phyloP scores from a whole-genome alignment of 2,888 invertebrate species.

The Drosophila nigritarsus region DNA sequence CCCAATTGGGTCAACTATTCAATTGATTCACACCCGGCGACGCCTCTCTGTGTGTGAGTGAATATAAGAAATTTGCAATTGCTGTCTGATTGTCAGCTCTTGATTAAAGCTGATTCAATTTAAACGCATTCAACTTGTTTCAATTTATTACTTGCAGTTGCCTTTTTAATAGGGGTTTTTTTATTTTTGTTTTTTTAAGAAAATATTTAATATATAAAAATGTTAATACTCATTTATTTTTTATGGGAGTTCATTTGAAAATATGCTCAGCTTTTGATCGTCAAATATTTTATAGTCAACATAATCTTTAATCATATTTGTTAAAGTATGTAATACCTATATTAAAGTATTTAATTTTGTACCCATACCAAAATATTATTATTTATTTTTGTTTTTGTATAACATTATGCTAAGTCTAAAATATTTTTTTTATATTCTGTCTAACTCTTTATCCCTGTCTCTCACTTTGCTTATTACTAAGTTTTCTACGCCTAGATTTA shows the following conservation, averaged over 20 bases:
- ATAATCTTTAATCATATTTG: background rate
- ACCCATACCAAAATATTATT: too few relatives aligned
- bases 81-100: background rate
- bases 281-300: background rate
- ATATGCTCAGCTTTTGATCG: background rate
- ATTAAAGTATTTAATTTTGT: too few relatives aligned
- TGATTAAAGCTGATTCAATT: constrained; percentile 25
- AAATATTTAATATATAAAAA: background rate
- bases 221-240: background rate
- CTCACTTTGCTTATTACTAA: background rate
- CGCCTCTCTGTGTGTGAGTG: constrained; percentile 1
- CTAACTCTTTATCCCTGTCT: background rate
- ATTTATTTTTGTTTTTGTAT: background rate
- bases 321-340: background rate
- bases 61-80: constrained; percentile 30
- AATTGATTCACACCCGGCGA: constrained; percentile 33
- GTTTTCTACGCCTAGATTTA: background rate
- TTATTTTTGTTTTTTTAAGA: too few relatives aligned
- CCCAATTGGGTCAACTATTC: constrained; percentile 48
- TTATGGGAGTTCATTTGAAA: too few relatives aligned
- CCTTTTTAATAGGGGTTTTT: too few relatives aligned
- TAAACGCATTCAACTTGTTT: constrained; percentile 2
- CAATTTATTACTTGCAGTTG: background rate
- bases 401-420: too few relatives aligned
- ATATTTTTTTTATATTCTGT: too few relatives aligned